phyloP scores from a whole-genome alignment of 1,140 invertebrate species.

The Drosophila insularis region DNA sequence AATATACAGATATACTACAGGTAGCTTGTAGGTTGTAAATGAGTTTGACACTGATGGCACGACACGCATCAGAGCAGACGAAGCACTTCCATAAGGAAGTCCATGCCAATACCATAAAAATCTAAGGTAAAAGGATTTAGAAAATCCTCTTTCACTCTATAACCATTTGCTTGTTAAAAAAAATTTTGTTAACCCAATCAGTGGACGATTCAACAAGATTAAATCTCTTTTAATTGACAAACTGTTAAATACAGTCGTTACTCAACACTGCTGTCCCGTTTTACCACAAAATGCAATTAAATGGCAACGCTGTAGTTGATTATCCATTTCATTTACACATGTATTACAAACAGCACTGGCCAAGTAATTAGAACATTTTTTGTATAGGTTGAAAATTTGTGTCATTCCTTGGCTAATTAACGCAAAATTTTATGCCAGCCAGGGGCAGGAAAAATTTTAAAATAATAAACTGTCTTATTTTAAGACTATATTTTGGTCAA shows the following conservation, averaged over 20 bases:
- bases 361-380: too few relatives aligned
- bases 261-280: background rate
- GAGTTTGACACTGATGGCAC: constrained; percentile 41
- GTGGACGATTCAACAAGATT: background rate
- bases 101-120: too few relatives aligned
- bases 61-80: constrained; percentile 16
- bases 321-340: background rate
- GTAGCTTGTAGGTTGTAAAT: constrained; percentile 54
- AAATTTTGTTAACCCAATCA: background rate
- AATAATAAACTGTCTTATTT: too few relatives aligned
- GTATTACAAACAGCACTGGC: too few relatives aligned
- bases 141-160: too few relatives aligned
- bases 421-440: too few relatives aligned
- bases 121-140: too few relatives aligned
- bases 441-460: too few relatives aligned
- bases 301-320: background rate
- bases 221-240: background rate
- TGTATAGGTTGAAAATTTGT: too few relatives aligned
- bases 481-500: too few relatives aligned
- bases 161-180: too few relatives aligned
- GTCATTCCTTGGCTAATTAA: too few relatives aligned
- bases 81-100: background rate
- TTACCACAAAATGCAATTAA: background rate
- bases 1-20: constrained; percentile 29
- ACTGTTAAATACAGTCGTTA: constrained; percentile 1